Evolutionary conservation across 2,113 vertebrate genomes (phyloP).

Genomic region (Labeo catla): DNA sequence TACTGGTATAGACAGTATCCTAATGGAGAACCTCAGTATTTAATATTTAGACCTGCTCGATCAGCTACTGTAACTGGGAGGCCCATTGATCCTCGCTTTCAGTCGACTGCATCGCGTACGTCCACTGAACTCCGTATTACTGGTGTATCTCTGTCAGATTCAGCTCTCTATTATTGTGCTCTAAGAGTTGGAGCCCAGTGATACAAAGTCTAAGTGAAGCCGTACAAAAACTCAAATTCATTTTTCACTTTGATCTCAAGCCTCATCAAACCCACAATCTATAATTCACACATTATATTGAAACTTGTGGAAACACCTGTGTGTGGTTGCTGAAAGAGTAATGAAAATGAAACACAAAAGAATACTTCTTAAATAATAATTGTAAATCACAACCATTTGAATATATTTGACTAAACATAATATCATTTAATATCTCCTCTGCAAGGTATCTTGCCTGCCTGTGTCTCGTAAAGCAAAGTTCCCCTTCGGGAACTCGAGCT

Average conservation of each 20-base stretch:
- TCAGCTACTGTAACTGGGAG: not conserved
- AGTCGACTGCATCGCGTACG: not conserved
- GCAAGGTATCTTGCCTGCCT: too few relatives aligned
- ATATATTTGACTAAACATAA: too few relatives aligned
- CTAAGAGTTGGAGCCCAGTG: too few relatives aligned
- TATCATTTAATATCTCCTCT: too few relatives aligned
- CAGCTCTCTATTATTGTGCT: too few relatives aligned
- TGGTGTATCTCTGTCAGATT: not conserved
- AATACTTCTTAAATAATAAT: too few relatives aligned
- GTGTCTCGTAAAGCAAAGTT: too few relatives aligned
- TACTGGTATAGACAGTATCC: constrained; percentile 8
- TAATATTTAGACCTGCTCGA: not conserved
- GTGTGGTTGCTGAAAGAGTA: too few relatives aligned
- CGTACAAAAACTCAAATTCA: not conserved
- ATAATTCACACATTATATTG: not conserved
- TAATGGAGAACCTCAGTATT: not conserved
- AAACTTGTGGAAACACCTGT: not conserved
- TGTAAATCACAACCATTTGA: too few relatives aligned
- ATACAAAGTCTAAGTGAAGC: too few relatives aligned
- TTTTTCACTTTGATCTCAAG: not conserved
- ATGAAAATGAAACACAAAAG: too few relatives aligned
- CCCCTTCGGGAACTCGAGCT: too few relatives aligned
- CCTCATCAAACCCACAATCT: not conserved
- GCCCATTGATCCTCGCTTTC: not conserved
- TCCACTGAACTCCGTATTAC: not conserved